A percentile compares a stretch with the other conserved stretches of the same genome.
phyloP scores from a whole-genome alignment of 1,140 invertebrate genomes.

The Sipha flava region DNA sequence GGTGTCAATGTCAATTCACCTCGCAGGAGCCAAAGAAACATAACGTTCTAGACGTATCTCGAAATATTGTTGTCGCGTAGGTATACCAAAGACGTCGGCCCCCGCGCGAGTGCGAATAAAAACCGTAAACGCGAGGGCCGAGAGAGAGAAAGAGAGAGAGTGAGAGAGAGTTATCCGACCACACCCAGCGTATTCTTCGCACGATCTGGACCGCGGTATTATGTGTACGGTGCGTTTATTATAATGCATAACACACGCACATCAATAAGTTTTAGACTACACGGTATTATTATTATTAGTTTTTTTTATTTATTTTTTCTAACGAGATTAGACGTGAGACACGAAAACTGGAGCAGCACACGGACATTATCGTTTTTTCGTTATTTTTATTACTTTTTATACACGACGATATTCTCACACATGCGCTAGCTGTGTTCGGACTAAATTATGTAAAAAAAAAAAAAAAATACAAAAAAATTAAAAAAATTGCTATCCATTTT shows the following conservation, averaged over 20 bases:
- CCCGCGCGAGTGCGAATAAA: no score
- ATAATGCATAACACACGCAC: not conserved
- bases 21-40: no score
- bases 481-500: not conserved
- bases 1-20: no score
- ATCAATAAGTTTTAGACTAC: no score
- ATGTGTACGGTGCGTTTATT: not conserved
- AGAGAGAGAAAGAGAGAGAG: no score
- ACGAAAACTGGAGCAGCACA: not conserved
- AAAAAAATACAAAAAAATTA: not conserved
- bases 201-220: not conserved
- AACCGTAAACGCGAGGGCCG: no score
- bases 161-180: no score
- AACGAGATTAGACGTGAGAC: not conserved
- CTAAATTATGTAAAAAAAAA: not conserved
- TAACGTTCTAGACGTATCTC: no score
- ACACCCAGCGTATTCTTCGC: no score
- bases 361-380: not conserved
- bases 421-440: not conserved
- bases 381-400: no score
- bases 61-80: no score
- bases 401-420: not conserved
- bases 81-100: no score
- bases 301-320: not conserved
- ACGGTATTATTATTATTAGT: not conserved